Conservation (phyloP, 2,113 vertebrate species). For the Promerops cafer region DNA sequence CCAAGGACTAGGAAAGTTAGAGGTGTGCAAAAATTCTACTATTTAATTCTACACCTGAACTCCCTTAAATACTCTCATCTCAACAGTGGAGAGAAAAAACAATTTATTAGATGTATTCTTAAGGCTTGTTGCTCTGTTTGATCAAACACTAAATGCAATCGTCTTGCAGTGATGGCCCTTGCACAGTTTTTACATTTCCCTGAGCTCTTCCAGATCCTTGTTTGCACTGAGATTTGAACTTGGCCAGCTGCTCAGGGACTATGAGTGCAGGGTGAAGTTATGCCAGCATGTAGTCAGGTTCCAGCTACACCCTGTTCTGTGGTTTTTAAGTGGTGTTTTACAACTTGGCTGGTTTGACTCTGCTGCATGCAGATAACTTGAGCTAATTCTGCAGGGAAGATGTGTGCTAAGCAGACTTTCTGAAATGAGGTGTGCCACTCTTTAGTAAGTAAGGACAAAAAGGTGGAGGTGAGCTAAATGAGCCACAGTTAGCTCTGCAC, state of each 20-base stretch:
- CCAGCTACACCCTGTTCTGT: not conserved
- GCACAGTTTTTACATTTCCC: not conserved
- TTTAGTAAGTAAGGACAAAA: not conserved
- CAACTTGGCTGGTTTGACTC: not conserved
- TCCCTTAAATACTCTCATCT: not conserved
- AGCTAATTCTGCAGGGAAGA: not conserved
- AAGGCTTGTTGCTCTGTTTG: not conserved
- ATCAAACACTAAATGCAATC: not conserved
- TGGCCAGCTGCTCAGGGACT: not conserved
- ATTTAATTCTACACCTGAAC: not conserved
- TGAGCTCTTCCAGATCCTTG: not conserved
- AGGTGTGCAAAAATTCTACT: not conserved
- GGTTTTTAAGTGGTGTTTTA: not conserved
- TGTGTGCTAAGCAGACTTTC: not conserved
- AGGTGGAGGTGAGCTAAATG: not conserved
- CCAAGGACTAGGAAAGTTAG: not conserved
- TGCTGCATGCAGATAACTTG: not conserved
- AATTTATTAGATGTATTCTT: not conserved
- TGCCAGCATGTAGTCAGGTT: not conserved
- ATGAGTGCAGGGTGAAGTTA: not conserved
- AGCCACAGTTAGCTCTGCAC: not conserved
- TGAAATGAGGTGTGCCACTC: not conserved
- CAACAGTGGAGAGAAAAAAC: fast-evolving
- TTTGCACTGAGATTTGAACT: not conserved
- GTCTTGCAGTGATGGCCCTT: not conserved